These are phyloP conservation scores for Endotricha flammealis DNA, from an alignment of 2,888 invertebrate genomes.

Conservation along the genomic window DNA sequence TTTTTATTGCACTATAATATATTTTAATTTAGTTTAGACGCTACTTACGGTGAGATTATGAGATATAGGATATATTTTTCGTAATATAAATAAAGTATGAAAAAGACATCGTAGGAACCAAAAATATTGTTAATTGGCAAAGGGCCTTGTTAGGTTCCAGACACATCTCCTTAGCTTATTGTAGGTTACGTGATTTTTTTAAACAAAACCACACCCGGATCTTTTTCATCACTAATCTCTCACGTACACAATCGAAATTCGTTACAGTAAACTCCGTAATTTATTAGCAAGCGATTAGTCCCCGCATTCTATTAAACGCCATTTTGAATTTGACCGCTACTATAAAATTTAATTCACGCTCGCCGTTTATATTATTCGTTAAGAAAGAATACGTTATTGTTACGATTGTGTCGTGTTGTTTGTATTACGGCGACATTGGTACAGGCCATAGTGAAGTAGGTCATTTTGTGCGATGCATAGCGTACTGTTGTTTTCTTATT, in stretches of 20 bases:
- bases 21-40: no score
- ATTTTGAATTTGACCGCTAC: slow-evolving; percentile 3
- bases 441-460: slow-evolving; percentile 28
- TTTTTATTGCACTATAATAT: no score
- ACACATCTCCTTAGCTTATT: not conserved
- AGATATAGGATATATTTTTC: no score
- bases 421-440: slow-evolving; percentile 14
- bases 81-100: no score
- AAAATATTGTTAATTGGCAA: no score
- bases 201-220: slow-evolving; percentile 1
- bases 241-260: not conserved
- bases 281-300: not conserved
- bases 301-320: not conserved
- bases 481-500: slow-evolving; percentile 26
- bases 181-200: slow-evolving; percentile 3
- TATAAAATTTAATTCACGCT: not conserved
- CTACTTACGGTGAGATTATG: no score
- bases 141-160: not conserved
- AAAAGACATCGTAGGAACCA: no score
- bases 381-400: slow-evolving; percentile 10
- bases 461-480: slow-evolving; percentile 25
- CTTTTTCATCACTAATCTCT: not conserved
- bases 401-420: slow-evolving; percentile 15
- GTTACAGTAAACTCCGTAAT: not conserved
- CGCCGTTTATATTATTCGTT: slow-evolving; percentile 1